These are phyloP conservation scores for Antheraea pernyi DNA, from an alignment of 1,140 invertebrate genomes.

Conservation along the genomic window DNA sequence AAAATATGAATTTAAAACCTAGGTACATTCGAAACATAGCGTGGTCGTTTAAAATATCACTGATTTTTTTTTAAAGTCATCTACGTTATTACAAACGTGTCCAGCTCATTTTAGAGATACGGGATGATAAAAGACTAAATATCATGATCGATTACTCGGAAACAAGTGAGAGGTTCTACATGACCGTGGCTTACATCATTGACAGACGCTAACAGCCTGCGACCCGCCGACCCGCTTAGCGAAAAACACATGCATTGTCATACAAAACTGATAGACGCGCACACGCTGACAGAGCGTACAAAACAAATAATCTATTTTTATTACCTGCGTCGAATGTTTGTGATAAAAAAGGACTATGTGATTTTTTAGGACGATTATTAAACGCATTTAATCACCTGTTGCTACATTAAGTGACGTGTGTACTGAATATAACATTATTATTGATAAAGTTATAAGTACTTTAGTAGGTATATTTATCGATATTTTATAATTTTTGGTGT, in stretches of 20 bases:
- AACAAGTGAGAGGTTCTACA: constrained; percentile 54
- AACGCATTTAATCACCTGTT: not conserved
- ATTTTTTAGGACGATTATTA: not conserved
- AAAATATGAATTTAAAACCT: too few relatives aligned
- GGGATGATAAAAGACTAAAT: too few relatives aligned
- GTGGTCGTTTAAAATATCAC: too few relatives aligned
- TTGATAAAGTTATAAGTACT: too few relatives aligned
- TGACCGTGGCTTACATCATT: constrained; percentile 64
- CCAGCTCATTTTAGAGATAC: too few relatives aligned
- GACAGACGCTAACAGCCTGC: constrained; percentile 50
- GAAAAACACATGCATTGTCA: constrained; percentile 64
- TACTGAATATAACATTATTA: too few relatives aligned
- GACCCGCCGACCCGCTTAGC: constrained; percentile 36
- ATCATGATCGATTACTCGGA: not conserved
- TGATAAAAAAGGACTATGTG: not conserved
- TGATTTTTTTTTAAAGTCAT: too few relatives aligned
- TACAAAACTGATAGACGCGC: constrained; percentile 51
- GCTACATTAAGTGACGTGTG: too few relatives aligned
- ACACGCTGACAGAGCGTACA: constrained; percentile 29
- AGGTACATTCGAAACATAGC: too few relatives aligned
- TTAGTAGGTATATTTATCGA: too few relatives aligned
- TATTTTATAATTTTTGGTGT: not conserved
- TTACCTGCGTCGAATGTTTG: not conserved
- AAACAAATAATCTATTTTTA: constrained; percentile 5
- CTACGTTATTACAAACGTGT: too few relatives aligned